These are phyloP conservation scores for Sarcophilus harrisii DNA, from an alignment of 2,797 vertebrate species.

Conservation along the genomic window DNA sequence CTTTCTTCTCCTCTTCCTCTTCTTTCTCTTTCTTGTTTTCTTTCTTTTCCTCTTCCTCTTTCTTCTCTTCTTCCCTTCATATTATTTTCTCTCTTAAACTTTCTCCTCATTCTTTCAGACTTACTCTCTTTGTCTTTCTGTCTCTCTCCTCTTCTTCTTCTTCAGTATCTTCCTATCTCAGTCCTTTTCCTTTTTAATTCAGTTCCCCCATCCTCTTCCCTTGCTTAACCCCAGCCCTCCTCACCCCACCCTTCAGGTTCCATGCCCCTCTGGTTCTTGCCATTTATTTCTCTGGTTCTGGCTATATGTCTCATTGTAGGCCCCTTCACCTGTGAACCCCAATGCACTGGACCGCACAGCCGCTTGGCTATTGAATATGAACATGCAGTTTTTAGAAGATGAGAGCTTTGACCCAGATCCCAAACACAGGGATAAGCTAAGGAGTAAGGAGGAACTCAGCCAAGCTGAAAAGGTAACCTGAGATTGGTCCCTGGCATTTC, in stretches of 20 bases:
- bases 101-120: neutral
- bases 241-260: neutral
- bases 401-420: constrained; percentile 94
- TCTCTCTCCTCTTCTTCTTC: neutral
- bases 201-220: neutral
- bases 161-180: neutral
- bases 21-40: neutral
- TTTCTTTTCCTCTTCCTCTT: too few species aligned
- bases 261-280: constrained; percentile 42
- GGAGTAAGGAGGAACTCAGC: constrained; percentile 97
- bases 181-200: neutral
- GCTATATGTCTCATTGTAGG: constrained; percentile 95
- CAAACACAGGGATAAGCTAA: constrained; percentile 93
- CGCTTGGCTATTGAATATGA: constrained; percentile 99
- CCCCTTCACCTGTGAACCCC: constrained; percentile 98
- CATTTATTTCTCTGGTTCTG: constrained; percentile 77
- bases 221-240: neutral
- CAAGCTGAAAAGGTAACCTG: constrained; percentile 98
- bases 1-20: too few species aligned
- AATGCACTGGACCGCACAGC: constrained; percentile 99
- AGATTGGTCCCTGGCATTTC: constrained; percentile 62
- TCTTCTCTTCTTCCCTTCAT: neutral
- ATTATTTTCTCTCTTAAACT: neutral
- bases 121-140: neutral
- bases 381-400: constrained; percentile 98